Base-by-base conservation (phyloP, 2,888 invertebrate genomes). In the Chironomus tentans region DNA sequence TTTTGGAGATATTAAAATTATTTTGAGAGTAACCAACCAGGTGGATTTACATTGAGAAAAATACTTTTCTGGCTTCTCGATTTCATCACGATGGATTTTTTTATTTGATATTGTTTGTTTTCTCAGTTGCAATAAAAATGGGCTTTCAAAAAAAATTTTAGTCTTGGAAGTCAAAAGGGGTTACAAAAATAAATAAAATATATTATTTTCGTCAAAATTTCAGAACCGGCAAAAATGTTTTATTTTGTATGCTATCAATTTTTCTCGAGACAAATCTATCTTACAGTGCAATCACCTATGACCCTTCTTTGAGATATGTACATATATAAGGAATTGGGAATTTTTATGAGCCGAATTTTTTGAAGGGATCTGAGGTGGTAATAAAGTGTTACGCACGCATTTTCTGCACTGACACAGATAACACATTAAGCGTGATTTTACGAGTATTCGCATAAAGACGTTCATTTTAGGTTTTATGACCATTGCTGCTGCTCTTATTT, bases 281-380 rank as follows among this genome's bases (percentile, higher is more conserved):
- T n/a, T 47, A 68, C 61, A 72, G 72, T 72, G 61, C 72, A 72
- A 72, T 72, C 72, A 72, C 72, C 72, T 56, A 28, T 61, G n/a
- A n/a, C 13, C 15, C 56, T 56, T 18, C 18, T n/a, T 18, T 15
- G 56, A 18, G 56, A 56, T 15, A 56, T 10, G 38, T 38, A n/a
- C n/a, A n/a, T n/a, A 56, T 56, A 56, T 18, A 56, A 56, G 56
- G 5, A 56, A 18, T 18, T 56, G n/a, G 15, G n/a, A 15, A 56
- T 7, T 56, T 56, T 56, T 56, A 56, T 56, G 56, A 56, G 56
- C 7, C 3, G 18, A 56, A 18, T 18, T 56, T 56, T 18, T 56
- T 38, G 38, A 10, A 4, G 56, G 56, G 18, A 56, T 56, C 3
- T 7, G 38, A 38, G 38, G 38, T 38, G 2, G 56, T 15, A 56